These are phyloP conservation scores for Pachliopta kotzebuea DNA, from an alignment of 2,888 invertebrate species.

Conservation along the genomic window DNA sequence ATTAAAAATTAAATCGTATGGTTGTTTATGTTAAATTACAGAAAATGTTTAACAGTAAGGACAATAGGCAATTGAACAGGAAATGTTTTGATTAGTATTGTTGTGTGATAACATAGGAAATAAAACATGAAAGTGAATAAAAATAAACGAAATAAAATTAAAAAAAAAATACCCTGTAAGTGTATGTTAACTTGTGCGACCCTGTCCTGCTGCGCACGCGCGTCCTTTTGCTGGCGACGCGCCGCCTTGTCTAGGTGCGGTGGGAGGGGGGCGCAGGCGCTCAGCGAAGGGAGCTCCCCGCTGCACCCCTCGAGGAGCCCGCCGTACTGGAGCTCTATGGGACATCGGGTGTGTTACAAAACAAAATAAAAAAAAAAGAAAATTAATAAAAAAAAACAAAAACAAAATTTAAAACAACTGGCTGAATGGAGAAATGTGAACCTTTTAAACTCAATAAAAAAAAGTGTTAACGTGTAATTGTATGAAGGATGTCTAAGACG, in stretches of 20 bases:
- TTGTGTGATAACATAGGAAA: conserved; percentile 30
- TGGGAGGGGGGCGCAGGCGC: conserved; percentile 75
- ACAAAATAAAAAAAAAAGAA: conserved; percentile 43
- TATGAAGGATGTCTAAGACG: too few relatives aligned
- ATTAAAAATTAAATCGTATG: too few relatives aligned
- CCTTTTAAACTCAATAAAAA: too few relatives aligned
- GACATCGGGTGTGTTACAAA: conserved; percentile 41
- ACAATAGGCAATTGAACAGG: too few relatives aligned
- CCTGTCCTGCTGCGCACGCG: conserved; percentile 87
- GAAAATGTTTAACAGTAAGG: too few relatives aligned
- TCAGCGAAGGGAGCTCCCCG: conserved; percentile 74
- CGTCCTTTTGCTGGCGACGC: conserved; percentile 79
- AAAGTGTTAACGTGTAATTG: too few relatives aligned
- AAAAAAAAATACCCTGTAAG: conserved; percentile 86
- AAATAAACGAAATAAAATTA: conserved; percentile 36
- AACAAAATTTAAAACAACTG: conserved; percentile 8
- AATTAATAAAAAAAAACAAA: conserved; percentile 33
- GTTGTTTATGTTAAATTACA: too few relatives aligned
- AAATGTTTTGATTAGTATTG: neutral
- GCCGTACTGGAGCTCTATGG: conserved; percentile 80
- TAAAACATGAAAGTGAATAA: conserved; percentile 29
- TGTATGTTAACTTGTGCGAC: conserved; percentile 90
- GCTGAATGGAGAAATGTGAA: neutral
- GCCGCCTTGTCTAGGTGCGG: conserved; percentile 82
- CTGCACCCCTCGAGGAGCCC: conserved; percentile 78